Evolutionary conservation across 2,113 vertebrate genomes (phyloP).

Genomic region (Trichomycterus rosablanca): DNA sequence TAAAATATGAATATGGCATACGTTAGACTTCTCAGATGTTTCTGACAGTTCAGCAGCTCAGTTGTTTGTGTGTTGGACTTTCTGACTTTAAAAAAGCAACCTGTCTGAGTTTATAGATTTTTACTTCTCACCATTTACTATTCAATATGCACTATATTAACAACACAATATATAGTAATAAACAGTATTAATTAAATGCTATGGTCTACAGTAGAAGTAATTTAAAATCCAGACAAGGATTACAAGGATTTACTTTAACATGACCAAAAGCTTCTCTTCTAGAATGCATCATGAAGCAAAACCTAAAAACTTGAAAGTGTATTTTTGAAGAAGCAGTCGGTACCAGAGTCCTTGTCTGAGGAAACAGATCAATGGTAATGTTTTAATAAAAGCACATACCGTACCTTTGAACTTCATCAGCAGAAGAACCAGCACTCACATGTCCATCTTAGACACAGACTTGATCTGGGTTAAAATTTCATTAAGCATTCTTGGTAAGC

Average conservation of each 20-base stretch:
- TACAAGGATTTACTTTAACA: neutral
- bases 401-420: constrained; percentile 26
- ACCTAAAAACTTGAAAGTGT: too few relatives aligned
- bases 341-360: constrained; percentile 56
- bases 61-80: constrained; percentile 1
- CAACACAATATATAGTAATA: neutral
- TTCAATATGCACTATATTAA: neutral
- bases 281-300: neutral
- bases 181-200: too few relatives aligned
- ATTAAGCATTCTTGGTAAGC: constrained; percentile 5
- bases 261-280: constrained; percentile 7
- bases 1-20: constrained; percentile 28
- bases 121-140: too few relatives aligned
- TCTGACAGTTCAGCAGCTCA: constrained; percentile 23
- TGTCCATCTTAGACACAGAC: constrained; percentile 7
- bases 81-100: constrained; percentile 1
- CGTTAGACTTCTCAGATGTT: constrained; percentile 4
- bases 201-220: too few relatives aligned
- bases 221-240: constrained; percentile 5
- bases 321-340: constrained; percentile 64
- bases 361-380: constrained; percentile 62
- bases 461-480: constrained; percentile 12
- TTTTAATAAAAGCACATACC: constrained; percentile 19
- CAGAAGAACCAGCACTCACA: constrained; percentile 2
- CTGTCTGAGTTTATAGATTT: too few relatives aligned